Base-by-base conservation (phyloP, 2,797 vertebrate species). In the Adrianichthys oophorus region DNA sequence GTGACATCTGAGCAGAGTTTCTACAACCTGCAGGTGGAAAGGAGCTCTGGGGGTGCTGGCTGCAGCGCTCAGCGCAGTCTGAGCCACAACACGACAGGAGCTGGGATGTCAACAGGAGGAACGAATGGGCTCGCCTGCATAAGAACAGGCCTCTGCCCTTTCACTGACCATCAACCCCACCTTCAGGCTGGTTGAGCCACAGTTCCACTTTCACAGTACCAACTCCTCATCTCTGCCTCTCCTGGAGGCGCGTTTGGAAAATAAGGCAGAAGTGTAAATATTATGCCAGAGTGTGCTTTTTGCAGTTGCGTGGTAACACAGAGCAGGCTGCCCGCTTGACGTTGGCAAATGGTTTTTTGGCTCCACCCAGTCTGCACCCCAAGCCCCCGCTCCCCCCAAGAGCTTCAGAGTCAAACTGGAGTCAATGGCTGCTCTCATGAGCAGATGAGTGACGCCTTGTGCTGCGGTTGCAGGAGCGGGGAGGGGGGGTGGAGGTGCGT, bases 221-320 rank as follows among this genome's bases (percentile, higher is more conserved):
- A 65, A 47, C 62, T 70, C 68, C 56, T 59, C 42, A 3, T 66
- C 56, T 60, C 73, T 67, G 72, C 57, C 49, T 26, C 48, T 81
- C 79, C 73, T 84, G 88, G 85, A 90, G 82, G 83, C 79, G 62
- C 56, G 65, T 44, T 86, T 69, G 91, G 90, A 92, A 92, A 92
- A 91, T 90, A 88, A 80, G 85, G 66, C 75, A 85, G 66, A 87
- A 88, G 87, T 87, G 87, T 91, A 93, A 92, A 93, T 93, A 93
- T 92, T 93, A 92, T 91, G 90, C 74, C 84, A 77, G 81, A 67
- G 78, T 85, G 86, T 91, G 87, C 79, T 88, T 82, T 76, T 42
- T 69, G 79, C 85, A 87, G 92, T 92, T 87, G 89, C 91, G 6
- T 88, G 87, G 92, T 91, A 91, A 92, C 92, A 74, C 53, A 56